Evolutionary conservation across 2,113 vertebrate species (phyloP), one percentile per base, ranked within the genome.

Genomic region (Condylura cristata): DNA sequence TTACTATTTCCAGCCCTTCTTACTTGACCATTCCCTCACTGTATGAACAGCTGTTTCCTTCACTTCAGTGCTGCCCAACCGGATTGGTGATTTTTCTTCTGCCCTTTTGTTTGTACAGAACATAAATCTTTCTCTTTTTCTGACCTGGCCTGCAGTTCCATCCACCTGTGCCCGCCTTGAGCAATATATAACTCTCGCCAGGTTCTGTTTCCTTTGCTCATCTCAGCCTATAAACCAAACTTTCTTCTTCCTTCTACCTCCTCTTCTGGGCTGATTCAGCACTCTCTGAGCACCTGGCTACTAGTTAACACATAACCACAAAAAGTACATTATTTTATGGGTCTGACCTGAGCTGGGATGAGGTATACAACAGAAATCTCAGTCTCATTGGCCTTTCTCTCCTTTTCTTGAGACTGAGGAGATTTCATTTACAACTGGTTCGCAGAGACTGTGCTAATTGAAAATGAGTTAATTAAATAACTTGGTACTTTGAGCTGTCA

Each of bases 11-110:
- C 99, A 99, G 98, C 98, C 98, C 98, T 98, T 98, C 98, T 99
- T 99, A 99, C 98, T 99, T 99, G 99, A 99, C 99, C 99, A 98
- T 99, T 98, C 99, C 98, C 98, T 99, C 99, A 97, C 99, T 98
- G 98, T 98, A 97, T 99, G 99, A 99, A 99, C 99, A 99, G 99
- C 99, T 99, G 99, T 99, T 99, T 99, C 98, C 93, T 98, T 99
- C 99, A 99, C 99, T 99, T 99, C 98, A 99, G 98, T 98, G 99
- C 99, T 98, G 98, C 98, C 98, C 98, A 97, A 97, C 97, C 96
- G 41, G 98, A 98, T 97, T 97, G 97, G 98, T 98, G 98, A 99
- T 99, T 99, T 99, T 99, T 99, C 99, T 99, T 99, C 99, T 98
- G 98, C 98, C 99, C 99, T 98, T 99, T 98, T 98, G 98, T 99